These are phyloP conservation scores for Parasteatoda tepidariorum DNA, from an alignment of 1,140 invertebrate genomes.

Conservation along the genomic window DNA sequence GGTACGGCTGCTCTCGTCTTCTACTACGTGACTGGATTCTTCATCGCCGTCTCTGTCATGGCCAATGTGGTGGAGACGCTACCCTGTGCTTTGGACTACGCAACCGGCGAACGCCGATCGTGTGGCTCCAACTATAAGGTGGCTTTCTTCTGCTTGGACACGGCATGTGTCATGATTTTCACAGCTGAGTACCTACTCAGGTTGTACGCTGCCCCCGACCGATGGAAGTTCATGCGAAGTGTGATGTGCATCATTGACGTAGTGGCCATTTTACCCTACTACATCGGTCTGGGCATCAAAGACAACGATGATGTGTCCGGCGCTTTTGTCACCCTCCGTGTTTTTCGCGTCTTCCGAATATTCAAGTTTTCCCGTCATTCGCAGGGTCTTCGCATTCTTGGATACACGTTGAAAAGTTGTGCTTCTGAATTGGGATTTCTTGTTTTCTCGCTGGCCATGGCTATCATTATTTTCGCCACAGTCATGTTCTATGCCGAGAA, in stretches of 20 bases:
- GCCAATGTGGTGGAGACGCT: constrained; percentile 99
- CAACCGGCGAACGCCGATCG: constrained; percentile 78
- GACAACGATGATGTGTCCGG: constrained; percentile 99
- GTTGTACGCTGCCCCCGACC: constrained; percentile 96
- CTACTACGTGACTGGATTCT: constrained; percentile 99
- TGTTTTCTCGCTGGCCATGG: constrained; percentile 99
- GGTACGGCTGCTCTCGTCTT: constrained; percentile 98
- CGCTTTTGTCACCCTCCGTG: constrained; percentile 97
- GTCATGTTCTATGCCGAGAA: constrained; percentile 99
- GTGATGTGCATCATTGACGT: constrained; percentile 99
- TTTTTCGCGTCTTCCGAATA: constrained; percentile 98
- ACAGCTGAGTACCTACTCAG: constrained; percentile 97
- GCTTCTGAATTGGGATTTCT: constrained; percentile 99
- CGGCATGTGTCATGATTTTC: constrained; percentile 99
- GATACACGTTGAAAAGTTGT: constrained; percentile 99
- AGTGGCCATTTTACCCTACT: constrained; percentile 99
- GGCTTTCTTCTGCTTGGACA: constrained; percentile 98
- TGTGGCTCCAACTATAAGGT: constrained; percentile 98
- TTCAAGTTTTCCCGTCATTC: constrained; percentile 99
- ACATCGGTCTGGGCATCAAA: constrained; percentile 95
- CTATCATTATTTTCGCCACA: constrained; percentile 98
- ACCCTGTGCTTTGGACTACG: constrained; percentile 74
- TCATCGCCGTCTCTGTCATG: constrained; percentile 99
- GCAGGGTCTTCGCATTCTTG: constrained; percentile 96
- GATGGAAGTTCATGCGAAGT: constrained; percentile 96